Evolutionary conservation across 2,888 invertebrate species (phyloP), one percentile per base, ranked within the genome.

Genomic region (Heliothis peltigera): DNA sequence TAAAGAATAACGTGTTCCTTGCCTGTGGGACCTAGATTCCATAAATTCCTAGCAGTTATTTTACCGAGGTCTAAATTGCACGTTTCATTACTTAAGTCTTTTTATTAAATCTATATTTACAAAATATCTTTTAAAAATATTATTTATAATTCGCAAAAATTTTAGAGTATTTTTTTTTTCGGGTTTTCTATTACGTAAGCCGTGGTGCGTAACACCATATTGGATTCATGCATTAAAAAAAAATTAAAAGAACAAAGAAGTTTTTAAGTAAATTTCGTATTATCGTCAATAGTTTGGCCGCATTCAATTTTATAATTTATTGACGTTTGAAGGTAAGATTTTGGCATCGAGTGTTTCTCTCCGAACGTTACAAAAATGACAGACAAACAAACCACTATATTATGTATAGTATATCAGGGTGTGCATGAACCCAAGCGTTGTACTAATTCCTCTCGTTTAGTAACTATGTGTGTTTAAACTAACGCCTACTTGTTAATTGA

Each of bases 61-160:
- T 82, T 88, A 92, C 79, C 86, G 87, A 93, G 78, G 81, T 89
- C 92, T 93, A 94, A 87, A 94, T 94, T 94, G 94, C 94, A 94
- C 94, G 83, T 93, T 91, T 90, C 71, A 75, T 85, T 87, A 73
- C 75, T 80, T 84, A 81, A 76, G 70, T 82, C 70, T 78, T 76
- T 76, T 81, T 73, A 82, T 82, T 86, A 86, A 81, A 76, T 74
- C 91, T 93, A 94, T 94, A 94, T 94, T 90, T 94, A 94, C 94
- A 94, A 91, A 91, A 92, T 92, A 90, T 91, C 81, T 87, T 92
- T 94, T 92, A 89, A 91, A 92, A 92, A 92, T 92, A 93, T 91
- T 89, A 91, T 91, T 91, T 89, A 89, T 91, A 90, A 87, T 87
- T 88, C 86, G 89, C 91, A 88, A 90, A 90, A 83, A 81, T 89